Base-by-base conservation (phyloP, 2,888 invertebrate genomes). In the Aphidius colemani region DNA sequence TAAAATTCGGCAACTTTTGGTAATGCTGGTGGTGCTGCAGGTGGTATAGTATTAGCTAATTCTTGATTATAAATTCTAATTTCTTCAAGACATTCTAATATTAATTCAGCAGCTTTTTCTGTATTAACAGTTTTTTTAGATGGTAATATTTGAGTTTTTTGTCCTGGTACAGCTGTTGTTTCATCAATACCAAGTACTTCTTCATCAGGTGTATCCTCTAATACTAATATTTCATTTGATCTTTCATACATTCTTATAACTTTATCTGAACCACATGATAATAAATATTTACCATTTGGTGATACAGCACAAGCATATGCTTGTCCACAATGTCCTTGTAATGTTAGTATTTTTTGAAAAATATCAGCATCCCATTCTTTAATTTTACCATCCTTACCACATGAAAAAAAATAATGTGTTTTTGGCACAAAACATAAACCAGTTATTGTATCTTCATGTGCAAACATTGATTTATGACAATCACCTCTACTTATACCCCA, bases 401-500 rank as follows among this genome's bases (percentile, higher is more conserved):
- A 90, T 0, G 95, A 93, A 81, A 98, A 98, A 79, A 98, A 91
- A 79, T 95, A 89, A 82, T 98, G 98, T 5, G 96, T 97, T 71
- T 88, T 89, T 0, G 95, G 93, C 18, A 97, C 89, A 79, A 99
- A 99, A 74, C 91, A 89, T 44, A 98, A 80, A 44, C 92, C 89
- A 65, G 95, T 96, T 8, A 99, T 90, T 0, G 96, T 94, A 82
- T 97, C 96, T 75, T 98, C 96, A 82, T 99, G 98, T 0, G 97
- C 98, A 82, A 97, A 95, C 71, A 98, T 87, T 0, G 96, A 96
- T 75, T 89, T 90, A 84, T 96, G 98, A 74, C 97, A 98, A 82
- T 99, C 97, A n/a, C 98, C 98, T 81, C 96, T 98, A 83, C 98
- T 97, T 84, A 98, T 87, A 45, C 98, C 98, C 98, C 98, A 99